These are phyloP conservation scores for Malacosoma neustria DNA, from an alignment of 2,888 invertebrate genomes.

Conservation along the genomic window DNA sequence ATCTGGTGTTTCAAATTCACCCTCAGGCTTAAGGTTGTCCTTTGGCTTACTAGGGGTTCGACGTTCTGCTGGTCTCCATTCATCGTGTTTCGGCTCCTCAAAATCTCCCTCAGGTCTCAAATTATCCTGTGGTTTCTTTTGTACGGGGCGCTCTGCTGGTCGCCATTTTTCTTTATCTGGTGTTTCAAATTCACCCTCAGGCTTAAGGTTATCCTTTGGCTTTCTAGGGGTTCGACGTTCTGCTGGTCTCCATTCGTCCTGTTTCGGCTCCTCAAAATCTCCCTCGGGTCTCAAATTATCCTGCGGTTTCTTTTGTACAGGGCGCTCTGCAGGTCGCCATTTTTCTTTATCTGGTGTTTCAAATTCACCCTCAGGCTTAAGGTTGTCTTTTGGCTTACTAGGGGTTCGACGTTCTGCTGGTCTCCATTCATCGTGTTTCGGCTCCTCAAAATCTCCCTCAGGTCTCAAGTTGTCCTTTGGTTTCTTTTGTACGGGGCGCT, in stretches of 20 bases:
- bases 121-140: slow-evolving; percentile 55
- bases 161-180: slow-evolving; percentile 34
- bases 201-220: slow-evolving; percentile 54
- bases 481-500: slow-evolving; percentile 41
- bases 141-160: slow-evolving; percentile 47
- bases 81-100: slow-evolving; percentile 34
- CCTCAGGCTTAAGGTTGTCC: slow-evolving; percentile 83
- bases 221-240: slow-evolving; percentile 22
- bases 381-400: slow-evolving; percentile 45
- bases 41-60: slow-evolving; percentile 41
- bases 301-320: slow-evolving; percentile 30
- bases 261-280: slow-evolving; percentile 45
- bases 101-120: slow-evolving; percentile 77
- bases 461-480: slow-evolving; percentile 72
- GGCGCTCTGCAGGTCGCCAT: slow-evolving; percentile 33
- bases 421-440: slow-evolving; percentile 34
- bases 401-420: slow-evolving; percentile 64
- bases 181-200: slow-evolving; percentile 68
- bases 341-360: slow-evolving; percentile 37
- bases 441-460: slow-evolving; percentile 68
- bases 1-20: slow-evolving; percentile 76
- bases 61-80: slow-evolving; percentile 43
- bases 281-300: slow-evolving; percentile 75
- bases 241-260: slow-evolving; percentile 27
- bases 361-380: slow-evolving; percentile 25